Percentiles rank a stretch among this genome's conserved stretches.
Conservation (phyloP, 2,888 invertebrate genomes). For the Pseudanteris insignis region DNA sequence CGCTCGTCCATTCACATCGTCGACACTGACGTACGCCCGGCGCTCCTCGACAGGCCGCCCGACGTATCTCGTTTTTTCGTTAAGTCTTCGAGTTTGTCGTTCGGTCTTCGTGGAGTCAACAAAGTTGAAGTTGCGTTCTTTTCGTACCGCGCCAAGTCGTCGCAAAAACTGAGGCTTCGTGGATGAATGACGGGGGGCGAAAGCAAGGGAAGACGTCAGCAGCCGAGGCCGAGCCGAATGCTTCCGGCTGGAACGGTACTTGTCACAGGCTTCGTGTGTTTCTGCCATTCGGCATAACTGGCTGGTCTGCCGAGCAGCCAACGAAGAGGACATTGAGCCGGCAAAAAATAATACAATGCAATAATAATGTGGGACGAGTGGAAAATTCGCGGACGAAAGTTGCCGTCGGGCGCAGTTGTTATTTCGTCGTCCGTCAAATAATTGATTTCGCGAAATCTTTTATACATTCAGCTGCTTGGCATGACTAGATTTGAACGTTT, state of each 20-base stretch:
- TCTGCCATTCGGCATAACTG: slow-evolving; percentile 16
- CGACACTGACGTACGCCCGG: slow-evolving; percentile 37
- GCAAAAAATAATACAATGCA: slow-evolving; percentile 4
- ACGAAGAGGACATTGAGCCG: slow-evolving; percentile 4
- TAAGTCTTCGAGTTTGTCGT: slow-evolving; percentile 48
- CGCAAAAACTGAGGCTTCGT: too few relatives aligned
- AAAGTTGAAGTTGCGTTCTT: slow-evolving; percentile 28
- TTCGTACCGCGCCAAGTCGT: slow-evolving; percentile 33
- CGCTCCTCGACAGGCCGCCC: slow-evolving; percentile 26
- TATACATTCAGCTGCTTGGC: too few relatives aligned
- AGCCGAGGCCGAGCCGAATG: slow-evolving; percentile 15
- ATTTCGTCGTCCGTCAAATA: too few relatives aligned
- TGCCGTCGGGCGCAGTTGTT: too few relatives aligned
- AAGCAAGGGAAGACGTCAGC: slow-evolving; percentile 10
- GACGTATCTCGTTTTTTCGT: slow-evolving; percentile 43
- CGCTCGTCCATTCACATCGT: slow-evolving; percentile 16
- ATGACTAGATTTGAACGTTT: too few relatives aligned
- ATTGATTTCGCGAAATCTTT: slow-evolving; percentile 1
- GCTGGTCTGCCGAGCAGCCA: slow-evolving; percentile 14
- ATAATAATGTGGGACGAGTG: too few relatives aligned
- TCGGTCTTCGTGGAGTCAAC: slow-evolving; percentile 44
- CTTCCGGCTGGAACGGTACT: slow-evolving; percentile 24
- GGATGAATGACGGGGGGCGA: too few relatives aligned
- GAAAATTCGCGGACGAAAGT: too few relatives aligned
- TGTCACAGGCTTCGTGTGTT: slow-evolving; percentile 23